phyloP scores from a whole-genome alignment of 2,888 invertebrate species.

The Axea sp. region DNA sequence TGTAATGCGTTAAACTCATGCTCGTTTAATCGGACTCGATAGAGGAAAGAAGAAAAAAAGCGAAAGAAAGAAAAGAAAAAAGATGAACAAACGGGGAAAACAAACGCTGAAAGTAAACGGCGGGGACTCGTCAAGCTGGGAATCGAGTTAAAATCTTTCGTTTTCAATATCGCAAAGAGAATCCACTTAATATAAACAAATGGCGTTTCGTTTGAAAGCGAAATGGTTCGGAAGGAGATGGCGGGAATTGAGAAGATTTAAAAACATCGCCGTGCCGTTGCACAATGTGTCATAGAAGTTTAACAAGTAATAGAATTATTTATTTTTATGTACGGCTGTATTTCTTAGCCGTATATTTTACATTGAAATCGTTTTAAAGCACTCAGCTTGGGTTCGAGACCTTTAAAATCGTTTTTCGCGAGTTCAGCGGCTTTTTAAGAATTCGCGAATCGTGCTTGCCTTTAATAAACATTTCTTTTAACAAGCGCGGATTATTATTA shows the following conservation, averaged over 20 bases:
- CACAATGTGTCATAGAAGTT: too few species aligned
- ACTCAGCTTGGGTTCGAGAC: too few species aligned
- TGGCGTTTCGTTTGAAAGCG: neutral
- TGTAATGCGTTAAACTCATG: slow-evolving; percentile 2
- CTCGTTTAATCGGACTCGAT: slow-evolving; percentile 8
- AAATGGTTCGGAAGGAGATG: neutral
- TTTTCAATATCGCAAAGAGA: slow-evolving; percentile 1
- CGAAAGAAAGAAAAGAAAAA: neutral
- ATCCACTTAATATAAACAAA: neutral
- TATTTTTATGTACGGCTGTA: too few species aligned
- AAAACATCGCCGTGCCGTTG: too few species aligned
- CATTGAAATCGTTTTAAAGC: too few species aligned
- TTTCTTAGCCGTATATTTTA: too few species aligned
- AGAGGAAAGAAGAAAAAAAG: neutral
- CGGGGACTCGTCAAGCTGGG: neutral
- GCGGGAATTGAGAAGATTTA: neutral
- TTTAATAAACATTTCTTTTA: too few species aligned
- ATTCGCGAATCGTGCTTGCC: too few species aligned
- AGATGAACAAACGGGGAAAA: neutral
- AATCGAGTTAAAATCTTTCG: slow-evolving; percentile 7
- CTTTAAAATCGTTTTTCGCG: too few species aligned
- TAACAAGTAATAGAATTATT: too few species aligned
- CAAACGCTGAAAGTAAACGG: neutral
- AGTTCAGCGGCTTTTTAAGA: too few species aligned
- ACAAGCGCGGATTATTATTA: too few species aligned